Base-by-base conservation (phyloP, 2,888 invertebrate species). In the Acleris cristana region DNA sequence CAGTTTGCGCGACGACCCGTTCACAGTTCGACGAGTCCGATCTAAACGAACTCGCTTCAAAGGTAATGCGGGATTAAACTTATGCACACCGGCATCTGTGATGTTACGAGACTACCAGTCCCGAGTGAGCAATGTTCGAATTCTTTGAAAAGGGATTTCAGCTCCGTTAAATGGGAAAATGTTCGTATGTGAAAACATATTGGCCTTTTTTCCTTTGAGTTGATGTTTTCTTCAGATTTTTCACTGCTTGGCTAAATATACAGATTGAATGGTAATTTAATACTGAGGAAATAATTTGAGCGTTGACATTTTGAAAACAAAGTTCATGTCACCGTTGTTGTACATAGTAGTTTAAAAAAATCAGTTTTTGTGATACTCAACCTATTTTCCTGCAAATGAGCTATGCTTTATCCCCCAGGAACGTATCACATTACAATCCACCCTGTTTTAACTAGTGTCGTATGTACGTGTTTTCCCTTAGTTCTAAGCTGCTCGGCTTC, bases 401-500 rank as follows among this genome's bases (percentile, higher is more conserved):
- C 10, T 8, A 8, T 26, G 26, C 30, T 10, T 30, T 30, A 30
- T 10, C 1, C 10, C 10, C 30, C 34, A 34, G 10, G 7, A 26
- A 26, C 26, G 26, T 34, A 12, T 34, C 12, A 34, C 34, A 34
- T 34, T 34, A 40, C 40, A 12, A 40, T 14, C 1, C 34, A 10
- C 34, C 3, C 34, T 40, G 40, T 40, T 40, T 40, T 40, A 3
- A 40, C 40, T 14, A 0, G 40, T 12, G 34, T 4, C 14, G 40
- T 40, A 40, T 34, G 8, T 34, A 34, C 14, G 4, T 55, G 16
- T 21, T 54, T 10, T 19, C 92, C 71, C 73, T 18, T 93, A 97
- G 99, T 94, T 98, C 98, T 61, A 99, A 98, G 86, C 94, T 99
- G 72, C 95, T 99, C 87, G 98, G 98, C 71, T 98, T 99, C 93